Evolutionary conservation across 35 echinoderm and acorn worm genomes (phyloP), one percentile per base, ranked within the genome.

Genomic region (Heliocidaris erythrogramma): DNA sequence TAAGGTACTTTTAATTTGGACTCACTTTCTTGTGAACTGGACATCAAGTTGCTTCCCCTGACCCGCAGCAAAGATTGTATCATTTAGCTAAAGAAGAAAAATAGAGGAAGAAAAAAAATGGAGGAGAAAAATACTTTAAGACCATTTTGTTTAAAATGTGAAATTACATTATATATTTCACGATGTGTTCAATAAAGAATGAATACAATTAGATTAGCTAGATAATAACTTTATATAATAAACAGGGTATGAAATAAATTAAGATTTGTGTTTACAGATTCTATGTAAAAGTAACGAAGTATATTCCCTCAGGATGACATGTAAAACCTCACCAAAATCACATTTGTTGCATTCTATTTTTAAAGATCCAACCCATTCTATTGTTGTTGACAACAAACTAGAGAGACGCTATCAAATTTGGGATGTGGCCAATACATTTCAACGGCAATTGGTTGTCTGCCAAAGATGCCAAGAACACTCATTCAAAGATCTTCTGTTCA

Each of bases 11-110:
- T 78, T n/a, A 27, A n/a, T 78, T 27, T 27, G 18, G 27, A n/a
- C 97, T 97, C 95, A 99, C 98, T 94, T 92, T 93, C 96, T 95
- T 31, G 96, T 96, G 13, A 99, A 97, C 18, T 97, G 95, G 7
- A 96, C 94, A 94, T 99, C 98, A 11, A 99, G 71, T 29, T 97
- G 97, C 52, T 97, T 97, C 18, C 93, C 92, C 48, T 97, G 98
- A 27, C 98, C 98, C 29, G 97, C 90, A 30, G 98, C 97, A 94
- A 97, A 99, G 42, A 97, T 96, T 27, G 98, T 99, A 90, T 99
- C 95, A 31, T 95, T 86, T 11, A 99, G 95, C 98, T 99, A 94
- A 90, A 95, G 95, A 85, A 87, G 65, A 93, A 18, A 92, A 91
- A 21, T 78, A 21, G 65, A 35, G 0, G 27, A 47, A n/a, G n/a